A percentile compares a stretch with the other conserved stretches of the same genome.
Evolutionary conservation across 92 coral and sea anemone genomes (phyloP).

Genomic region (Pocillopora grandis): DNA sequence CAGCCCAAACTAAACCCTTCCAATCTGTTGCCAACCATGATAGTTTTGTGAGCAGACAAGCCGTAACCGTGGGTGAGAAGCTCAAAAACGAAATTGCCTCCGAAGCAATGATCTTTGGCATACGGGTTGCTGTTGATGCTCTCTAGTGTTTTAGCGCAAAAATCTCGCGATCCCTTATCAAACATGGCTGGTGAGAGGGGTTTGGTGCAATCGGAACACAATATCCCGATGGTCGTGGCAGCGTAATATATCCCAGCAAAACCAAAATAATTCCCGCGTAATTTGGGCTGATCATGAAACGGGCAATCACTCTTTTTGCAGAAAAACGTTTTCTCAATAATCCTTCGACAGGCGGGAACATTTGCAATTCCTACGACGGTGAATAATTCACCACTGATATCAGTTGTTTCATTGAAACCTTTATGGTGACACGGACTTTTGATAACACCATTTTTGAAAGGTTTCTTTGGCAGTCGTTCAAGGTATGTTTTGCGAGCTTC

Average conservation of each 20-base stretch:
- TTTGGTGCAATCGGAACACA: constrained; percentile 24
- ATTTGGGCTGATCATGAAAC: constrained; percentile 50
- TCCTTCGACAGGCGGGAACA: constrained; percentile 1
- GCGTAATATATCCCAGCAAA: constrained; percentile 38
- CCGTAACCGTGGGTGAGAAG: constrained; percentile 32
- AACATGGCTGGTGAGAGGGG: constrained; percentile 10
- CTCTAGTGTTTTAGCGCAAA: constrained; percentile 11
- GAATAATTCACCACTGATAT: constrained; percentile 5
- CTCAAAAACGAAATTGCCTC: constrained; percentile 40
- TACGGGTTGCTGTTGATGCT: constrained; percentile 6
- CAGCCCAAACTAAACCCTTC: constrained; percentile 61
- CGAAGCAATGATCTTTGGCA: constrained; percentile 37
- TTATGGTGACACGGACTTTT: constrained; percentile 58
- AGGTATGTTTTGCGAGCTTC: constrained; percentile 46
- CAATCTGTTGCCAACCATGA: constrained; percentile 27
- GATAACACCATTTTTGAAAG: background rate
- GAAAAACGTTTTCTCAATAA: constrained; percentile 43
- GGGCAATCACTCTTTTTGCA: constrained; percentile 43
- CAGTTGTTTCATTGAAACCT: constrained; percentile 27
- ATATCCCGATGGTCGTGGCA: constrained; percentile 37
- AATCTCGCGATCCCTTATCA: background rate
- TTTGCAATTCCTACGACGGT: constrained; percentile 24
- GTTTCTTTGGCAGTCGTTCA: background rate
- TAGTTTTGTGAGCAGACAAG: background rate
- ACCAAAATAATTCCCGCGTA: constrained; percentile 47